Evolutionary conservation across 2,888 invertebrate genomes (phyloP).

Genomic region (Mechanitis mazaeus): DNA sequence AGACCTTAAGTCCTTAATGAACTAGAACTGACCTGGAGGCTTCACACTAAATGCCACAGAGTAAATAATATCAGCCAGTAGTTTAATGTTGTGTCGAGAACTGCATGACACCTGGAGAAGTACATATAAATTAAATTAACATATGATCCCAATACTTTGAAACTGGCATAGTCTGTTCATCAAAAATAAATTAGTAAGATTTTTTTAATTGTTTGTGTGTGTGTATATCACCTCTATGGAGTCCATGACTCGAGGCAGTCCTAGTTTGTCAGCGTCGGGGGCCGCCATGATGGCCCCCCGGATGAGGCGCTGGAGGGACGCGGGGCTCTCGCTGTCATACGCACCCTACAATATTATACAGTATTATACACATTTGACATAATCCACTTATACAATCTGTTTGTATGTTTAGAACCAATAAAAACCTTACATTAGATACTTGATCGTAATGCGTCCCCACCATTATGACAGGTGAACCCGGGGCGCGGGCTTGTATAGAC

Average conservation of each 20-base stretch:
- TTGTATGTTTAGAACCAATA: not conserved
- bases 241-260: conserved; percentile 94
- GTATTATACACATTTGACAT: no score
- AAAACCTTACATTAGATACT: conserved; percentile 70
- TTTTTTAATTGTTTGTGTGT: not conserved
- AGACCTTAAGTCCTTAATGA: not conserved
- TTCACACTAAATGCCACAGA: conserved; percentile 94
- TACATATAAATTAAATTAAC: not conserved
- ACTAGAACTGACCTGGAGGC: conserved; percentile 81
- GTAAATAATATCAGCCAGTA: conserved; percentile 93
- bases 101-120: conserved; percentile 79
- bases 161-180: no score
- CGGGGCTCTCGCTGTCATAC: conserved; percentile 75
- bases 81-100: conserved; percentile 91
- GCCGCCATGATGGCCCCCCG: conserved; percentile 92
- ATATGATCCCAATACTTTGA: no score
- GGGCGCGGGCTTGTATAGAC: conserved; percentile 88
- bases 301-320: conserved; percentile 92
- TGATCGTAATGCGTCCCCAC: conserved; percentile 98
- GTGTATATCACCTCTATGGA: conserved; percentile 86
- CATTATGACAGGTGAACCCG: conserved; percentile 96
- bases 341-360: conserved; percentile 31
- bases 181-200: not conserved
- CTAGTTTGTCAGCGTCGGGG: conserved; percentile 96
- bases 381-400: no score